These are phyloP conservation scores for Amorpha juglandis DNA, from an alignment of 2,888 invertebrate species.

Conservation along the genomic window DNA sequence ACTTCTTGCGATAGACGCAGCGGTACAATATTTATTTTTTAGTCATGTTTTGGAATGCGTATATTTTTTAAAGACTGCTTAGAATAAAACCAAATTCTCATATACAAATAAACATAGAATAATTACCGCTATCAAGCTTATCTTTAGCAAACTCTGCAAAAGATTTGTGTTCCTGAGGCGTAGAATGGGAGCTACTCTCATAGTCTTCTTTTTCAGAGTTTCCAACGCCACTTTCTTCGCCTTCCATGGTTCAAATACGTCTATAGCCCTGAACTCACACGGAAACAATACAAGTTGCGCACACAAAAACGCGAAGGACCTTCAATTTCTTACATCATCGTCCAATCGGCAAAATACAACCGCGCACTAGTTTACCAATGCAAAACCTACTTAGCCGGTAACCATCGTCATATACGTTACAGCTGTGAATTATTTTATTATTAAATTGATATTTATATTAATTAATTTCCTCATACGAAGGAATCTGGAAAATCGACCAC, in stretches of 20 bases:
- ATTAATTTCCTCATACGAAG: conserved; percentile 34
- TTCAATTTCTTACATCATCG: conserved; percentile 82
- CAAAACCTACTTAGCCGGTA: neutral
- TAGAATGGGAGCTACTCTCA: conserved; percentile 74
- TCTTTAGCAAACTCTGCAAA: conserved; percentile 81
- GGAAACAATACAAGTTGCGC: conserved; percentile 56
- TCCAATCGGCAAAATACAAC: conserved; percentile 47
- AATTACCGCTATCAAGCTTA: conserved; percentile 77
- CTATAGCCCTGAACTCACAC: conserved; percentile 36
- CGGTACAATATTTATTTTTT: too few relatives aligned
- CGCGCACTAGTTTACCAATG: neutral
- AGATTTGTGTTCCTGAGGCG: conserved; percentile 77
- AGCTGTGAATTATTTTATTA: too few relatives aligned
- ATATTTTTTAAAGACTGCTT: too few relatives aligned
- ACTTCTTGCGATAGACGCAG: too few relatives aligned
- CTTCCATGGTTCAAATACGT: conserved; percentile 60
- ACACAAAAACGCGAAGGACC: conserved; percentile 54
- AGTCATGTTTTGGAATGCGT: too few relatives aligned
- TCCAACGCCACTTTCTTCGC: conserved; percentile 61
- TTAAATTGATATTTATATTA: conserved; percentile 37
- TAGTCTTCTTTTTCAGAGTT: conserved; percentile 71
- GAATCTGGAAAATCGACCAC: conserved; percentile 38
- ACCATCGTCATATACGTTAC: neutral
- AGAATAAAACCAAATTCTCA: too few relatives aligned
- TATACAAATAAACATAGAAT: conserved; percentile 22